A percentile compares a stretch with the other conserved stretches of the same genome.
phyloP scores from a whole-genome alignment of 2,888 invertebrate genomes.

The Cheilosia scutellata region DNA sequence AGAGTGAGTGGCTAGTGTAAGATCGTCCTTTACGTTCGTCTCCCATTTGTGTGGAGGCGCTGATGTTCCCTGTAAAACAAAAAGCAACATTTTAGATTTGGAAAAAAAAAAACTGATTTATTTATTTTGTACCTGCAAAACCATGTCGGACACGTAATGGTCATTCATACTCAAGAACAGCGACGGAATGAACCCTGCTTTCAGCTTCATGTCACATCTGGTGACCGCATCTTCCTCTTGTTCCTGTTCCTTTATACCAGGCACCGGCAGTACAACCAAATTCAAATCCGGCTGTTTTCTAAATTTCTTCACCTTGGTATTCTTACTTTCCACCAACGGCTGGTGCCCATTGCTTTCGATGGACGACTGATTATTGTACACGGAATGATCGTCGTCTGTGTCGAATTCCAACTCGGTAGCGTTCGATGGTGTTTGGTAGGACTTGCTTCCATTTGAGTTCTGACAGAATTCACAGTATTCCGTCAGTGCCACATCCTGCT shows the following conservation, averaged over 20 bases:
- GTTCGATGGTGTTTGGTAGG: slow-evolving; percentile 91
- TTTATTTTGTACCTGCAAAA: slow-evolving; percentile 87
- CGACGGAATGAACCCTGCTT: slow-evolving; percentile 86
- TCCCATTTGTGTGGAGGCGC: slow-evolving; percentile 87
- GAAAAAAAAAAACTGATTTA: background rate
- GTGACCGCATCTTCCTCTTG: slow-evolving; percentile 80
- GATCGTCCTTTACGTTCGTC: slow-evolving; percentile 85
- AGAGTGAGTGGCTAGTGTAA: slow-evolving; percentile 85
- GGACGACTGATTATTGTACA: slow-evolving; percentile 60
- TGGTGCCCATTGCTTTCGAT: slow-evolving; percentile 51
- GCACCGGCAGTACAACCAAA: slow-evolving; percentile 83
- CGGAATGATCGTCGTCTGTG: slow-evolving; percentile 82
- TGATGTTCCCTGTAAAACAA: slow-evolving; percentile 85
- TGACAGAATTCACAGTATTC: slow-evolving; percentile 85
- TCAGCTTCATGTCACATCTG: slow-evolving; percentile 79
- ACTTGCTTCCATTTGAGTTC: slow-evolving; percentile 85
- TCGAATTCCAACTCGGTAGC: slow-evolving; percentile 89
- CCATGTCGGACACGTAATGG: slow-evolving; percentile 90
- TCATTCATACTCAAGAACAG: slow-evolving; percentile 87
- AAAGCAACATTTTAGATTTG: slow-evolving; percentile 58
- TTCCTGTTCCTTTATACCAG: slow-evolving; percentile 82
- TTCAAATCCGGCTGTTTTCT: slow-evolving; percentile 77
- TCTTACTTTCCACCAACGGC: slow-evolving; percentile 35
- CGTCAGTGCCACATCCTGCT: slow-evolving; percentile 79
- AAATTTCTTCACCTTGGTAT: slow-evolving; percentile 45